phyloP scores from a whole-genome alignment of 1,140 invertebrate genomes.

The Adelges cooleyi region DNA sequence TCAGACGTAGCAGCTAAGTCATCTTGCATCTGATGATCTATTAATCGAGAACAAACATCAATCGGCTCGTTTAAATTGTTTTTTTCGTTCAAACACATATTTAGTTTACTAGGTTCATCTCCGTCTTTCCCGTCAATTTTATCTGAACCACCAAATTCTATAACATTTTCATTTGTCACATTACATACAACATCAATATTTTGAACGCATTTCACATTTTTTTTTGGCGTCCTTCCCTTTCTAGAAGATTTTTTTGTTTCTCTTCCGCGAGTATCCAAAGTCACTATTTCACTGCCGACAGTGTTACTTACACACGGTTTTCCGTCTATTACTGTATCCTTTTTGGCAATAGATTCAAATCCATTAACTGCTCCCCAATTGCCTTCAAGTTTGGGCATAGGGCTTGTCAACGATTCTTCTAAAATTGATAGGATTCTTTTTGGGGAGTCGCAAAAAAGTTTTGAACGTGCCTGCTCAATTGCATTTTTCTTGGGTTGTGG shows the following conservation, averaged over 20 bases:
- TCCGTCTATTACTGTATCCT: background rate
- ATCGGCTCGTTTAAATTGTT: too few relatives aligned
- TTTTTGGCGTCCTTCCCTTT: constrained; percentile 1
- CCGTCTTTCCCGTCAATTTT: too few relatives aligned
- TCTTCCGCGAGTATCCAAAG: constrained; percentile 12
- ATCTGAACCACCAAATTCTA: too few relatives aligned
- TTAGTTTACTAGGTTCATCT: too few relatives aligned
- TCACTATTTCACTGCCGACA: constrained; percentile 3
- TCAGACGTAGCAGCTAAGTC: too few relatives aligned
- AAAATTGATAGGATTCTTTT: background rate
- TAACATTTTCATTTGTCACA: too few relatives aligned
- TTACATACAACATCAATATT: too few relatives aligned
- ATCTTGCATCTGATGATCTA: too few relatives aligned
- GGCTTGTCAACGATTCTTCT: background rate
- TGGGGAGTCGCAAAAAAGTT: constrained; percentile 10
- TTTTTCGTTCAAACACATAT: too few relatives aligned
- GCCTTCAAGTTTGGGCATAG: constrained; percentile 15
- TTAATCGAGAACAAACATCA: too few relatives aligned
- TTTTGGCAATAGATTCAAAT: constrained; percentile 14
- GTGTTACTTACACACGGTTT: constrained; percentile 2
- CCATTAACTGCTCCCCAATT: constrained; percentile 22
- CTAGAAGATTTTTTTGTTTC: constrained; percentile 10
- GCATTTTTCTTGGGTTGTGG: constrained; percentile 4
- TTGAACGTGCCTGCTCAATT: constrained; percentile 4
- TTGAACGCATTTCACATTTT: too few relatives aligned